phyloP scores from a whole-genome alignment of 2,113 vertebrate species.

The Bufo bufo region DNA sequence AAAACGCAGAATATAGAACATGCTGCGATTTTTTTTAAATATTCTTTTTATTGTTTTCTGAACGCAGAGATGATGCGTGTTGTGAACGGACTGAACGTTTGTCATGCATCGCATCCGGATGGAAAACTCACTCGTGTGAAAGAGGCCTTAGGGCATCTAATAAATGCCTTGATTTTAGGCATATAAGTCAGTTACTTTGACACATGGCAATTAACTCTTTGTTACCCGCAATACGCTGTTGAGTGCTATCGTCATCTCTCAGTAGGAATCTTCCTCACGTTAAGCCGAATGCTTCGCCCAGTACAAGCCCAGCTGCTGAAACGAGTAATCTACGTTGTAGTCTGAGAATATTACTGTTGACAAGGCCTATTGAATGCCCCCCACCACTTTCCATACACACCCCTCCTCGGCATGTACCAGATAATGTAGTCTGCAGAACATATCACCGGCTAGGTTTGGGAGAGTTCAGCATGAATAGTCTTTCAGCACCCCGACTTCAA shows the following conservation, averaged over 20 bases:
- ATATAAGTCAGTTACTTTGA: too few species aligned
- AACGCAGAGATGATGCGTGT: too few species aligned
- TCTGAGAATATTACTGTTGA: constrained; percentile 36
- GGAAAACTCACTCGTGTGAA: too few species aligned
- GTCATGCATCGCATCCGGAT: too few species aligned
- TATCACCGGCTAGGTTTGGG: constrained; percentile 51
- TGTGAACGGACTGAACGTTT: too few species aligned
- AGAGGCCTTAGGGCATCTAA: too few species aligned
- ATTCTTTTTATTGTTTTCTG: too few species aligned
- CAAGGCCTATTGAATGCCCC: constrained; percentile 45
- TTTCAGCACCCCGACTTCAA: constrained; percentile 66
- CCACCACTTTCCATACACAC: constrained; percentile 32
- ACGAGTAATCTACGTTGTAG: constrained; percentile 21
- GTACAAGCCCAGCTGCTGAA: constrained; percentile 12
- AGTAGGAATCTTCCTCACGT: neutral
- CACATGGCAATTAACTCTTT: too few species aligned
- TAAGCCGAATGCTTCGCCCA: neutral
- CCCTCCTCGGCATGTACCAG: constrained; percentile 49
- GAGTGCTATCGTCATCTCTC: neutral
- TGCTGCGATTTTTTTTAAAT: too few species aligned
- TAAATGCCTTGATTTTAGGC: too few species aligned
- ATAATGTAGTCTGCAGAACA: constrained; percentile 56
- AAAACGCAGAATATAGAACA: too few species aligned
- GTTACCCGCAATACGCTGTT: too few species aligned
- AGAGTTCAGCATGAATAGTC: constrained; percentile 56